A percentile compares a stretch with the other conserved stretches of the same genome.
Conservation (phyloP, 2,888 invertebrate genomes). For the Aricia artaxerxes region DNA sequence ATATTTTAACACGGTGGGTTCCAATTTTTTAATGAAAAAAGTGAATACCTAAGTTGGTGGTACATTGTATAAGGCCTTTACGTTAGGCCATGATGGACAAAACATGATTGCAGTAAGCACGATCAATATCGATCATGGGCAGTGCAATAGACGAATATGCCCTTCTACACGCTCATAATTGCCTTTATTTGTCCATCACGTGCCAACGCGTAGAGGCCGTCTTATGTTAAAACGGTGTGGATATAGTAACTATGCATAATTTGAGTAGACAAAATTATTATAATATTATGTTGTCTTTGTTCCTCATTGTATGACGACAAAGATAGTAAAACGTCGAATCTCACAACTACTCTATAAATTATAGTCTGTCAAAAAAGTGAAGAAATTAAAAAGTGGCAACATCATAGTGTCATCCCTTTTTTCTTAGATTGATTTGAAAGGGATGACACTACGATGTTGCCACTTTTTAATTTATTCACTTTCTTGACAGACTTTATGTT, state of each 20-base stretch:
- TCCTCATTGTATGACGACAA: neutral
- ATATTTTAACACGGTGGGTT: neutral
- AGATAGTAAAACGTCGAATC: slow-evolving; percentile 4
- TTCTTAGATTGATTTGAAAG: too few species aligned
- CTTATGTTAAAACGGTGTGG: neutral
- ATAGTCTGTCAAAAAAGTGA: neutral
- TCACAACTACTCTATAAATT: slow-evolving; percentile 1
- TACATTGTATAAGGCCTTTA: neutral
- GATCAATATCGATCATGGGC: neutral
- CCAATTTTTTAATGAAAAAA: neutral
- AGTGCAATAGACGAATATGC: neutral
- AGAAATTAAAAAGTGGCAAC: too few species aligned
- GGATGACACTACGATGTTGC: too few species aligned
- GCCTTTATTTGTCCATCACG: too few species aligned
- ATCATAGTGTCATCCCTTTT: too few species aligned
- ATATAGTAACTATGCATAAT: neutral
- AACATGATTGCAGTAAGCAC: neutral
- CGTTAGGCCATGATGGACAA: neutral
- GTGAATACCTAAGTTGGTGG: neutral
- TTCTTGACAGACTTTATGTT: too few species aligned
- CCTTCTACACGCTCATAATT: too few species aligned
- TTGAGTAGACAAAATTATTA: neutral
- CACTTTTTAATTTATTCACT: too few species aligned
- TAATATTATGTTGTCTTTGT: neutral
- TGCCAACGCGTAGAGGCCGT: neutral